Evolutionary conservation across 2,113 vertebrate genomes (phyloP), one percentile per base, ranked within the genome.

Genomic region (Melanotaenia duboulayi): DNA sequence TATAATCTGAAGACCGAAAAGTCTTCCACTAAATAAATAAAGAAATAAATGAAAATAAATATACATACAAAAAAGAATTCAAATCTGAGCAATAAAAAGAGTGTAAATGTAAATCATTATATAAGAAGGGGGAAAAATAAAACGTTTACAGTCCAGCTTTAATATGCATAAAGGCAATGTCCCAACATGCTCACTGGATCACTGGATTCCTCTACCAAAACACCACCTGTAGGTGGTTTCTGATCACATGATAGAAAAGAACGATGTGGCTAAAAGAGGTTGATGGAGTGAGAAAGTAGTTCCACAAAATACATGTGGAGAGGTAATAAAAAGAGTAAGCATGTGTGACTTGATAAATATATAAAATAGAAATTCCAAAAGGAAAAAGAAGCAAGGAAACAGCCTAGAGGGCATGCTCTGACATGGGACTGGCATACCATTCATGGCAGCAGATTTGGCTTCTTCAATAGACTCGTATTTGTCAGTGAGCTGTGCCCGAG

Each of bases 391-490:
- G 2, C 2, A 1, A 4, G 56, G 35, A 60, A 55, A 70, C 6
- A 17, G 46, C 5, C 7, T 19, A 24, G 19, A 7, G 46, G 76
- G 28, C 74, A 44, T 57, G 87, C 66, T 77, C 4, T 1, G 50
- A 67, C 57, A 50, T 0, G 37, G 72, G 57, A 10, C 61, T 25
- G 37, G 93, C 95, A 91, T 94, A 99, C 98, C 98, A 79, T 90
- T 96, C 97, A 96, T 99, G 37, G 96, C 96, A 55, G 95, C 96
- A 50, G 96, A 98, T 86, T 97, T 96, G 85, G 97, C 96, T 87
- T 98, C 97, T 93, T 99, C 97, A 72, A 99, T 95, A 24, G 97
- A 98, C 65, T 99, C 97, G 72, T 99, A 96, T 80, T 97, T 97
- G 95, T 99, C 97, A 51, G 96, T 96, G 80, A 99, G 93, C 62